Evolutionary conservation across 2,797 vertebrate genomes (phyloP), one percentile per base, ranked within the genome.

Genomic region (Catharus ustulatus): DNA sequence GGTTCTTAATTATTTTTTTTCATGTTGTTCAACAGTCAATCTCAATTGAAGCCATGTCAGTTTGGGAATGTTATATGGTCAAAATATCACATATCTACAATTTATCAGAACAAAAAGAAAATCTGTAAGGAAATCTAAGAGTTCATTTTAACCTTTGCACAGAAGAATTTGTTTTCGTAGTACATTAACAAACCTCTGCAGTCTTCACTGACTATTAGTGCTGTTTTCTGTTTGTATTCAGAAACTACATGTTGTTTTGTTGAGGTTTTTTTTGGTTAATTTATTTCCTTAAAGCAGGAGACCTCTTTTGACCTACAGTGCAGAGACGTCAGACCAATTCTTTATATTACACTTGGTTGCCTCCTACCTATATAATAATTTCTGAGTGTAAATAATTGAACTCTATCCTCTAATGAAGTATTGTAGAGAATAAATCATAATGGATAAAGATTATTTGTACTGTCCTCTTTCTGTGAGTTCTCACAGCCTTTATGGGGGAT

Each of bases 401-500:
- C 96, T 98, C 97, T 97, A 97, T 97, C 97, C 97, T 98, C 97
- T 98, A 98, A 98, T 92, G 96, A 98, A 98, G 92, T 98, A 98
- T 98, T 98, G 97, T 98, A 98, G 98, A 98, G 97, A 98, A 98
- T 98, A 98, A 98, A 98, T 97, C 95, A 98, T 98, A 98, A 98
- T 97, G 97, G 97, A 96, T 97, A 96, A 96, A 97, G 92, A 88
- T 80, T 75, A 85, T 95, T 96, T 94, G 97, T 96, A 62, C 76
- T 97, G 97, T 89, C 71, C 91, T 97, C 74, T 95, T 95, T 97
- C 38, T 82, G 40, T 74, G 71, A 34, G 76, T 87, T 89, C 86
- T 84, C 69, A 80, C 68, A 87, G 61, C 61, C 57, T 95, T 86
- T 58, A 26, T 29, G 27, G 49, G 64, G 40, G 26, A 24, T 42